Evolutionary conservation across 2,888 invertebrate species (phyloP), one percentile per base, ranked within the genome.

Genomic region (Apodemia mormo): DNA sequence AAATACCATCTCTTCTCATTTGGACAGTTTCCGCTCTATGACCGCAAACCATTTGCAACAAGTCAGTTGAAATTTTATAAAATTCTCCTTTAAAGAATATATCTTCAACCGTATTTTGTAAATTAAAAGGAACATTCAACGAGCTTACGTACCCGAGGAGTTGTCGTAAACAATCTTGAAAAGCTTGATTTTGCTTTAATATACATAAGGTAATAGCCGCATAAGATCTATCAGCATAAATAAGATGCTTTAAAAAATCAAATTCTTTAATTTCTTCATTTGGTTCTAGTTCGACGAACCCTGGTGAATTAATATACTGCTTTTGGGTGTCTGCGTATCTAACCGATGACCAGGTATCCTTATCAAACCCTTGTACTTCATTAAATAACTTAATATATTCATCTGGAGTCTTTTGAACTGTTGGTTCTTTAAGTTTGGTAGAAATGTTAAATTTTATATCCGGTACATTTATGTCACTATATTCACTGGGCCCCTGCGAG

Each of bases 21-120:
- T 71, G 65, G 2, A 71, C 37, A 9, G 69, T 56, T 37, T 70
- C 72, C 6, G 70, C 67, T n/a, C 70, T 67, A 30, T 68, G 71
- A 14, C 69, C 66, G 29, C 71, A 68, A n/a, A 61, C 61, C 49
- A 72, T 43, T 56, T 72, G 69, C 49, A 69, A 45, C 9, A 56
- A 65, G 37, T 72, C 71, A 29, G 30, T 69, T 29, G 66, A 66
- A 5, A 72, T 70, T 72, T 70, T 70, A 10, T 65, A 49, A 12
- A 68, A 70, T n/a, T 68, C 45, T 22, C 72, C 72, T 6, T 30
- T 58, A 2, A 72, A 37, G 52, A 71, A 65, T 12, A 14, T 40
- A 6, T 70, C 56, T 14, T 67, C 54, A 33, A 70, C 58, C 37
- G 43, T 61, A 49, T 49, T 40, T 49, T 69, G 68, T 33, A 68